A percentile compares a stretch with the other conserved stretches of the same genome.
phyloP scores from a whole-genome alignment of 37 sponge, comb jelly and placozoan genomes.

The Haliclona indistincta region DNA sequence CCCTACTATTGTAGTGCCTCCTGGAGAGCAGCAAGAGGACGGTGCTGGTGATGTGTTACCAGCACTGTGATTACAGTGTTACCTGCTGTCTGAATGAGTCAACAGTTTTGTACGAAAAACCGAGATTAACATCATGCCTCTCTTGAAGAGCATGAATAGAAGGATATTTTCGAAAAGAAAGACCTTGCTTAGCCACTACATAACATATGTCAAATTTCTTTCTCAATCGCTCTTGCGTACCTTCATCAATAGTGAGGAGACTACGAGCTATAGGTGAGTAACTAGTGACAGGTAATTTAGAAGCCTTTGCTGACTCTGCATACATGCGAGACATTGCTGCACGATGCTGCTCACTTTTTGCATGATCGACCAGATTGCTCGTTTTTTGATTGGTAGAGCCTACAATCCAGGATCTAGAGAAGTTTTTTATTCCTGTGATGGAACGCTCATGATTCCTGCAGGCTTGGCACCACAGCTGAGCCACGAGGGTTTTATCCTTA shows the following conservation, averaged over 20 bases:
- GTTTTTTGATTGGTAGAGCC: slow-evolving; percentile 66
- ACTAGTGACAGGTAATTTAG: slow-evolving; percentile 5
- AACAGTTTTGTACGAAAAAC: slow-evolving; percentile 37
- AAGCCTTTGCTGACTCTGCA: slow-evolving; percentile 29
- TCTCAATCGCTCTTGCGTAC: slow-evolving; percentile 3
- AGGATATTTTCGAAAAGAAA: slow-evolving; percentile 52
- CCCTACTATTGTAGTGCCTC: too few species aligned
- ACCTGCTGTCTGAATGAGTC: slow-evolving; percentile 12
- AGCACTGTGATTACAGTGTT: too few species aligned
- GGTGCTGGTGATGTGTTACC: too few species aligned
- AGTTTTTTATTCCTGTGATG: slow-evolving; percentile 44
- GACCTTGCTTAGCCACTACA: slow-evolving; percentile 25
- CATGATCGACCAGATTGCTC: slow-evolving; percentile 65
- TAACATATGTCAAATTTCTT: slow-evolving; percentile 48
- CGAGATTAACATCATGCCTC: slow-evolving; percentile 62
- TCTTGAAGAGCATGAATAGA: slow-evolving; percentile 27
- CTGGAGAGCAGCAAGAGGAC: too few species aligned
- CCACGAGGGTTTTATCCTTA: background rate
- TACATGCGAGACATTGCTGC: slow-evolving; percentile 28
- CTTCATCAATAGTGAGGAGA: slow-evolving; percentile 20
- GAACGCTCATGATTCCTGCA: slow-evolving; percentile 33
- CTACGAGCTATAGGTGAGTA: slow-evolving; percentile 49
- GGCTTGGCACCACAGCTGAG: slow-evolving; percentile 53
- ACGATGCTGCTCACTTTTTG: slow-evolving; percentile 42
- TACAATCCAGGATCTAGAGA: slow-evolving; percentile 51